Percentiles rank a stretch among this genome's conserved stretches.
Evolutionary conservation across 2,888 invertebrate genomes (phyloP).

Genomic region (Volucella bombylans): DNA sequence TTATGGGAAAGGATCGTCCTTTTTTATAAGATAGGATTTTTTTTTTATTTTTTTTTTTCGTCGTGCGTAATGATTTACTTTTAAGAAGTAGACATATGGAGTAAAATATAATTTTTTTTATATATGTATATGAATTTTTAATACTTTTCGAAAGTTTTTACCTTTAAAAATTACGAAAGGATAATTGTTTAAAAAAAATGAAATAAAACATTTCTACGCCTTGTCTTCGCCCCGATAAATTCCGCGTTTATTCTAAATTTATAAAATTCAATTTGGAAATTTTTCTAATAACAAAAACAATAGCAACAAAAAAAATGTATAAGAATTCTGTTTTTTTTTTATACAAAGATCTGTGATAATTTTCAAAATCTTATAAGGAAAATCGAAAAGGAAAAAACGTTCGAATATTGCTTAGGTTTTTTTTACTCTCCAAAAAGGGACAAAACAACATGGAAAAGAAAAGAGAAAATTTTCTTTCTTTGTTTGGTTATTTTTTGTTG

Average conservation of each 20-base stretch:
- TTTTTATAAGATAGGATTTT: constrained; percentile 53
- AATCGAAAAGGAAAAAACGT: constrained; percentile 28
- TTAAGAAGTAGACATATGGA: constrained; percentile 56
- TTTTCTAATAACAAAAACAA: constrained; percentile 22
- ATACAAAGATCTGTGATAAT: constrained; percentile 73
- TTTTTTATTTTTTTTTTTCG: constrained; percentile 21
- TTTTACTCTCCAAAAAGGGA: neutral
- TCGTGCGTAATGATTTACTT: constrained; percentile 51
- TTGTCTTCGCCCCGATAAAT: constrained; percentile 22
- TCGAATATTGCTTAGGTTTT: constrained; percentile 21
- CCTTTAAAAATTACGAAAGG: constrained; percentile 36
- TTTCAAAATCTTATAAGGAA: constrained; percentile 52
- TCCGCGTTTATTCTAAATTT: neutral
- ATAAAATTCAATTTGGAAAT: neutral
- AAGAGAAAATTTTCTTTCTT: neutral
- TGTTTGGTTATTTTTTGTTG: constrained; percentile 35
- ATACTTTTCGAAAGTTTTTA: constrained; percentile 34
- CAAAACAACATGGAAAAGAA: neutral
- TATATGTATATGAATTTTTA: neutral
- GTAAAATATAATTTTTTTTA: constrained; percentile 32
- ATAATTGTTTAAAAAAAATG: constrained; percentile 41
- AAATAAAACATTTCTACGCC: constrained; percentile 2
- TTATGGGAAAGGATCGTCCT: constrained; percentile 61
- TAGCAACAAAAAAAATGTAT: constrained; percentile 38
- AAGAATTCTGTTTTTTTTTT: constrained; percentile 49